Conservation (phyloP, 2,113 vertebrate species). For the Rhinoptilus africanus region DNA sequence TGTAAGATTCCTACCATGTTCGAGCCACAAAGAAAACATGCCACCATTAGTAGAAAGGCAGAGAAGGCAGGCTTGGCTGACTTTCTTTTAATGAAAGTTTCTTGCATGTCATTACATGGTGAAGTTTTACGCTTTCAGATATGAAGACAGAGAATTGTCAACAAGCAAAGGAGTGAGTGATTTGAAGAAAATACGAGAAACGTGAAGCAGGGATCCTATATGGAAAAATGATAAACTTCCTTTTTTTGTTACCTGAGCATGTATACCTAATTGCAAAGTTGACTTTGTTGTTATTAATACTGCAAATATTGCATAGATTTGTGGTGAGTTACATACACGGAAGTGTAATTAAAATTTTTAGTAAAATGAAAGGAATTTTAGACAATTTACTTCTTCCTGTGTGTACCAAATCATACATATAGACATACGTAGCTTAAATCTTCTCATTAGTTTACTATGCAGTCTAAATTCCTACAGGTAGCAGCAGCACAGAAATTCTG, state of each 20-base stretch:
- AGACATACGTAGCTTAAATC: neutral
- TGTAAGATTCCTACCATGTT: fast-evolving
- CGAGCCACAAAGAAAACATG: neutral
- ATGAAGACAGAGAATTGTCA: neutral
- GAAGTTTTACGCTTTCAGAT: neutral
- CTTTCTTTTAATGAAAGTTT: neutral
- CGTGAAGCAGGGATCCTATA: neutral
- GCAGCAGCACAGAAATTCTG: neutral
- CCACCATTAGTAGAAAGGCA: neutral
- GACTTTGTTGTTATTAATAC: neutral
- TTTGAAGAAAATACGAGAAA: neutral
- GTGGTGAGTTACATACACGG: neutral
- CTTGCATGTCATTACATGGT: fast-evolving
- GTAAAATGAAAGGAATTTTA: neutral
- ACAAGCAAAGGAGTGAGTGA: neutral
- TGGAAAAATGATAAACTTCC: neutral
- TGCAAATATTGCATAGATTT: neutral
- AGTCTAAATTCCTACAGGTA: neutral
- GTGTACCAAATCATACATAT: neutral
- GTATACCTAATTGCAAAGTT: neutral
- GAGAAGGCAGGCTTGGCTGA: neutral
- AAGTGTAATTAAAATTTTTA: neutral
- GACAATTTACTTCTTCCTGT: neutral
- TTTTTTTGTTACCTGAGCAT: neutral
- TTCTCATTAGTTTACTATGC: neutral